phyloP scores from a whole-genome alignment of 2,888 invertebrate species.

The Drosophila paramelanica region DNA sequence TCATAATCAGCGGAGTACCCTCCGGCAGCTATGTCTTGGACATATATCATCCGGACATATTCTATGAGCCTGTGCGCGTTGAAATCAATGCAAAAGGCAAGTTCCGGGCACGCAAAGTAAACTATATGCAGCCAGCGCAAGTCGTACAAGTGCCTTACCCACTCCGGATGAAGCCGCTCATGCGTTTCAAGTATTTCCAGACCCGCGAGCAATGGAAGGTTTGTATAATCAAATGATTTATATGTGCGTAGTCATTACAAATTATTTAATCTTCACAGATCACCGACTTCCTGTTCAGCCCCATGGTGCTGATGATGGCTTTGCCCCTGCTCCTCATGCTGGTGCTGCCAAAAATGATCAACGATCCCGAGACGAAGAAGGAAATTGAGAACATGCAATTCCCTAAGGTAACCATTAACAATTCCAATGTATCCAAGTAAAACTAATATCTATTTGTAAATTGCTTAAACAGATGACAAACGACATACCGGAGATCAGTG shows the following conservation, averaged over 20 bases:
- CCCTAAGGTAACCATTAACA: slow-evolving; percentile 77
- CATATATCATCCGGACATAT: slow-evolving; percentile 94
- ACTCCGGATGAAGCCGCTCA: slow-evolving; percentile 93
- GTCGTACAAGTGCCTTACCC: slow-evolving; percentile 97
- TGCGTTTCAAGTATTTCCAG: slow-evolving; percentile 95
- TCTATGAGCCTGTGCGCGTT: slow-evolving; percentile 96
- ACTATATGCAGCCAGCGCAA: slow-evolving; percentile 95
- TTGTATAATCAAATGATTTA: slow-evolving; percentile 3
- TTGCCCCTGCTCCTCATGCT: slow-evolving; percentile 95
- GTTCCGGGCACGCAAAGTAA: slow-evolving; percentile 96
- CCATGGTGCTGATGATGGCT: slow-evolving; percentile 99
- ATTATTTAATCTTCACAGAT: slow-evolving; percentile 86
- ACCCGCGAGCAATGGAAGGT: slow-evolving; percentile 96
- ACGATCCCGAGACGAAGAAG: slow-evolving; percentile 98
- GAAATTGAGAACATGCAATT: slow-evolving; percentile 95
- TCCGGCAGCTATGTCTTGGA: slow-evolving; percentile 98
- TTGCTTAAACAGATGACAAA: slow-evolving; percentile 89
- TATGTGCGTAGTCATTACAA: no score
- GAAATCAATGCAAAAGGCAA: slow-evolving; percentile 99
- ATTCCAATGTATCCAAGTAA: not conserved
- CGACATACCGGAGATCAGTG: slow-evolving; percentile 98
- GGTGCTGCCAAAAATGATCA: slow-evolving; percentile 98
- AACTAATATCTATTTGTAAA: not conserved
- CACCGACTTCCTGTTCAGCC: slow-evolving; percentile 98
- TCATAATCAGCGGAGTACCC: slow-evolving; percentile 94